Conservation (phyloP, 2,113 vertebrate species). For the Corydoras maculifer region DNA sequence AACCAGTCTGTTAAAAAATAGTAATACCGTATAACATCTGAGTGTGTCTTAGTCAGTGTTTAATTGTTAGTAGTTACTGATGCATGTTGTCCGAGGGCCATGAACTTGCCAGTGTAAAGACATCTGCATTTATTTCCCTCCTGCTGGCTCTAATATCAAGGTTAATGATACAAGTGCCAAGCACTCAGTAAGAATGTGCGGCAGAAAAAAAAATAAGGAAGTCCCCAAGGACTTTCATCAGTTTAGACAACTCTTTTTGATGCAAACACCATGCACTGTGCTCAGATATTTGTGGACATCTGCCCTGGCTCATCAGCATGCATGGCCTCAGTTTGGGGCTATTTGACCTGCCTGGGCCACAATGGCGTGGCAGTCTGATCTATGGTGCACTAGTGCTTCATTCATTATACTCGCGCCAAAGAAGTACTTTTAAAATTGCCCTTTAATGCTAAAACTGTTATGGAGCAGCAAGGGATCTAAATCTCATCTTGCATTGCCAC, state of each 20-base stretch:
- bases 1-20: neutral
- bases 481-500: slow-evolving; percentile 20
- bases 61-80: slow-evolving; percentile 5
- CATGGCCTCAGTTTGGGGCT: slow-evolving; percentile 53
- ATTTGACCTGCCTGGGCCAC: slow-evolving; percentile 51
- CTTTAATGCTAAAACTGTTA: slow-evolving; percentile 36
- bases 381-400: slow-evolving; percentile 50
- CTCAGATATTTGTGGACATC: slow-evolving; percentile 55
- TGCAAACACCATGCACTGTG: slow-evolving; percentile 44
- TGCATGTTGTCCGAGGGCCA: slow-evolving; percentile 34
- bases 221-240: slow-evolving; percentile 46
- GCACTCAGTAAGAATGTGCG: slow-evolving; percentile 42
- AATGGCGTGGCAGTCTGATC: slow-evolving; percentile 56
- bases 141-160: slow-evolving; percentile 39
- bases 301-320: slow-evolving; percentile 60
- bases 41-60: neutral
- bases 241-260: slow-evolving; percentile 40
- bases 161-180: slow-evolving; percentile 43
- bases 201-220: slow-evolving; percentile 39
- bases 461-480: slow-evolving; percentile 18
- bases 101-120: slow-evolving; percentile 49
- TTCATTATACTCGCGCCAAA: slow-evolving; percentile 50
- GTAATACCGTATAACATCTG: neutral
- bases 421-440: slow-evolving; percentile 46
- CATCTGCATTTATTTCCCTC: slow-evolving; percentile 49